Evolutionary conservation across 2,797 vertebrate species (phyloP), one percentile per base, ranked within the genome.

Genomic region (Vespertilio murinus): DNA sequence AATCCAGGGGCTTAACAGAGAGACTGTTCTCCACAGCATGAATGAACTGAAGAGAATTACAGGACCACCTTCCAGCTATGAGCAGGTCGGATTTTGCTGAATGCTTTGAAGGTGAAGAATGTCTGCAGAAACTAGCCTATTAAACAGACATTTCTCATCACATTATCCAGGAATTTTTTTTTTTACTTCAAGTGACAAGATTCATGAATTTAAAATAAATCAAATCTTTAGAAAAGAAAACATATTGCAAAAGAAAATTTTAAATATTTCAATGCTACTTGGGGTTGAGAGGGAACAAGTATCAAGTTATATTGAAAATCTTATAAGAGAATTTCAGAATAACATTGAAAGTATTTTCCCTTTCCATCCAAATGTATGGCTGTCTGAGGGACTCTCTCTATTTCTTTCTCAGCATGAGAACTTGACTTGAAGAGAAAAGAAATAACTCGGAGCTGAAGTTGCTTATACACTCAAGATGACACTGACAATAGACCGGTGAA

Each of bases 141-240:
- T 82, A 25, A 45, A n/a, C 7, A 35, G 28, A 38, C 4, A 64
- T 61, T 91, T 81, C 67, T 28, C 45, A 90, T 90, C 16, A 70
- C 38, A 22, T 89, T 94, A 74, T 87, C 40, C 17, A 49, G 22
- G 56, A 40, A 14, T 2, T 38, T 22, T 30, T 22, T 30, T 42
- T 54, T 93, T 83, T 85, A 75, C 45, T 77, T 77, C 45, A 90
- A 47, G n/a, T 61, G 20, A 65, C 17, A 64, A 75, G 52, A 65
- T 71, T 69, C 12, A 12, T 88, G 16, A 78, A 70, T 75, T 84
- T 79, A 83, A 83, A 93, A 71, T 28, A 90, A 93, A 77, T 42
- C 30, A 47, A 81, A 70, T 59, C 52, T 84, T 93, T 59, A 77
- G n/a, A 9, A 59, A 85, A 79, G 8, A 59, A 85, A 79, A 67